phyloP scores from a whole-genome alignment of 2,797 vertebrate genomes.

The Psittacula echo region DNA sequence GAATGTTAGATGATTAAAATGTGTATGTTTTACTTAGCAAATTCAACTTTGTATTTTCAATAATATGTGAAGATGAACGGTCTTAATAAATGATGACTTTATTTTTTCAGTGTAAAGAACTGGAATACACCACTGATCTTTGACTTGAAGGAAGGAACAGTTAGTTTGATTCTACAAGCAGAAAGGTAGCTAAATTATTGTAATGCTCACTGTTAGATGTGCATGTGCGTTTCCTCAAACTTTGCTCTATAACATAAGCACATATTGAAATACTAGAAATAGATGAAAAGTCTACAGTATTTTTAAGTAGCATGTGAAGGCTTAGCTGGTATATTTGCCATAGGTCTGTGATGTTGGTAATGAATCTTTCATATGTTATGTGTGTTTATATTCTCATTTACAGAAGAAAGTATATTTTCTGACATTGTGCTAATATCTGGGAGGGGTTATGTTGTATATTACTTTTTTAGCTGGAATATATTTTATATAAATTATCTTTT shows the following conservation, averaged over 20 bases:
- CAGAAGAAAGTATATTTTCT: background rate
- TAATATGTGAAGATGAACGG: background rate
- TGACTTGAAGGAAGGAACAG: constrained; percentile 95
- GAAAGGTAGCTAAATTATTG: constrained; percentile 85
- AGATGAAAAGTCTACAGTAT: background rate
- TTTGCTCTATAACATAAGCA: background rate
- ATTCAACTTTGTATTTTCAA: background rate
- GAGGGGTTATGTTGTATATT: background rate
- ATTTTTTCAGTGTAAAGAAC: constrained; percentile 86
- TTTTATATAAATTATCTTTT: background rate
- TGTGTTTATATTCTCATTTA: background rate
- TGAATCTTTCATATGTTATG: background rate
- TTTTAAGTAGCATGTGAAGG: background rate
- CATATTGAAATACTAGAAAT: background rate
- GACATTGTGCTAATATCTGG: background rate
- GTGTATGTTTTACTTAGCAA: background rate
- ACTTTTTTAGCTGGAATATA: background rate
- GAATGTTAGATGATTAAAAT: background rate
- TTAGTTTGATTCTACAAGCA: constrained; percentile 94
- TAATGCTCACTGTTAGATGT: background rate
- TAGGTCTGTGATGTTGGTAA: background rate
- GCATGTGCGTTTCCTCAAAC: background rate
- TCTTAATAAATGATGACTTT: background rate
- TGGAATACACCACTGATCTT: constrained; percentile 99
- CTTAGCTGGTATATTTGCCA: background rate